Percentiles rank a stretch among this genome's conserved stretches.
Conservation (phyloP, 2,797 vertebrate species). For the Hyperoplus immaculatus region DNA sequence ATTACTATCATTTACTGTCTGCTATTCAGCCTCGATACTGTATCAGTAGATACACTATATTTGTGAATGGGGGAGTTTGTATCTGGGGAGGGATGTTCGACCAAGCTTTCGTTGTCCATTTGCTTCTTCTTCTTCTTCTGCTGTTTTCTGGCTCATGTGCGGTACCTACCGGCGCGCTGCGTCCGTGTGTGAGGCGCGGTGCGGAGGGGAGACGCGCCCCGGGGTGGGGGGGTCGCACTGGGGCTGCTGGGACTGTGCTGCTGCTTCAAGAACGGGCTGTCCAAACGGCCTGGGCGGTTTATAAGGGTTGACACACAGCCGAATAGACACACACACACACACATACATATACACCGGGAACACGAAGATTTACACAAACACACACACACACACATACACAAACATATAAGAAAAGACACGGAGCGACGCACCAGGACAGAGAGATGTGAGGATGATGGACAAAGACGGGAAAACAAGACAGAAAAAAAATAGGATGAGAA, state of each 20-base stretch:
- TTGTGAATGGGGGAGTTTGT: background rate
- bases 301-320: slow-evolving; percentile 66
- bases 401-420: slow-evolving; percentile 39
- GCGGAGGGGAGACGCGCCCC: slow-evolving; percentile 86
- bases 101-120: slow-evolving; percentile 10
- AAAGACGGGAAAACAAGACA: slow-evolving; percentile 33
- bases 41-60: background rate
- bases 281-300: slow-evolving; percentile 93
- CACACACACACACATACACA: slow-evolving; percentile 29
- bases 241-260: slow-evolving; percentile 91
- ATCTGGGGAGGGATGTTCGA: slow-evolving; percentile 2
- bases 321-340: slow-evolving; percentile 28
- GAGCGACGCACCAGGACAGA: slow-evolving; percentile 57
- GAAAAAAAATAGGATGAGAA: slow-evolving; percentile 27
- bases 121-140: slow-evolving; percentile 21
- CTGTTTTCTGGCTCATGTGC: slow-evolving; percentile 34
- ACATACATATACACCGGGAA: too few species aligned
- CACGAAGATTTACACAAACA: slow-evolving; percentile 16
- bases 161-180: slow-evolving; percentile 96
- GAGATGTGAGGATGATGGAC: slow-evolving; percentile 31
- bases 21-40: background rate
- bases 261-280: slow-evolving; percentile 98
- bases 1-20: background rate
- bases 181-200: slow-evolving; percentile 90
- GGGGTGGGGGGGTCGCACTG: slow-evolving; percentile 89